Base-by-base conservation (phyloP, 2,888 invertebrate genomes). In the Polydrusus pterygomalis region DNA sequence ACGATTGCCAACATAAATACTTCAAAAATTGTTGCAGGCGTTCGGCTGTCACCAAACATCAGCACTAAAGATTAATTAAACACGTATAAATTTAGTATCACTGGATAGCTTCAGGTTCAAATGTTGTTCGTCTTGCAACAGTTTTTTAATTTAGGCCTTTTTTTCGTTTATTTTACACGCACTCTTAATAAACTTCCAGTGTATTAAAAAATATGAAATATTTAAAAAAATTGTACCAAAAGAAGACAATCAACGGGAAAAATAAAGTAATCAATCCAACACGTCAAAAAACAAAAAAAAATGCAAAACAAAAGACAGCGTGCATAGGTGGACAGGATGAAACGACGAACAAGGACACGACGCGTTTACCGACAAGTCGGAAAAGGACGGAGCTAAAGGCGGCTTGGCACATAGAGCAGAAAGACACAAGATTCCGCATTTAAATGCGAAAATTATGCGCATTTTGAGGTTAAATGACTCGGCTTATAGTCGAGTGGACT, bases 391-490 rank as follows among this genome's bases (percentile, higher is more conserved):
- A 30, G 54, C 6, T 13, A 45, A 17, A 34, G 74, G 73, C 81
- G 81, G 81, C 80, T 79, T 76, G 67, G 67, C 75, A 78, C 71
- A 78, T 80, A 80, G 74, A 72, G 34, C 75, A 80, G 82, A 77
- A 84, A 83, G 84, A 84, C 83, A 83, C 83, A 80, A 82, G 81
- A 83, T 83, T 80, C 82, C 84, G 85, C 83, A 86, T 86, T 83
- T 83, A 86, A 85, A 86, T 85, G 85, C 79, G 85, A 86, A 86
- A 85, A 86, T 86, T 86, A 86, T 86, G 84, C 86, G 82, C 81
- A 34, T 80, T 83, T 81, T 83, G 83, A 80, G 82, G 82, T 81
- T 84, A 85, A 84, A 83, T 82, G 84, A 82, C 81, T 81, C 80
- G 77, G 78, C 79, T 78, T 75, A 80, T 79, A 79, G 80, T 81